phyloP scores from a whole-genome alignment of 1,140 invertebrate species.

The Drosophila navojoa region DNA sequence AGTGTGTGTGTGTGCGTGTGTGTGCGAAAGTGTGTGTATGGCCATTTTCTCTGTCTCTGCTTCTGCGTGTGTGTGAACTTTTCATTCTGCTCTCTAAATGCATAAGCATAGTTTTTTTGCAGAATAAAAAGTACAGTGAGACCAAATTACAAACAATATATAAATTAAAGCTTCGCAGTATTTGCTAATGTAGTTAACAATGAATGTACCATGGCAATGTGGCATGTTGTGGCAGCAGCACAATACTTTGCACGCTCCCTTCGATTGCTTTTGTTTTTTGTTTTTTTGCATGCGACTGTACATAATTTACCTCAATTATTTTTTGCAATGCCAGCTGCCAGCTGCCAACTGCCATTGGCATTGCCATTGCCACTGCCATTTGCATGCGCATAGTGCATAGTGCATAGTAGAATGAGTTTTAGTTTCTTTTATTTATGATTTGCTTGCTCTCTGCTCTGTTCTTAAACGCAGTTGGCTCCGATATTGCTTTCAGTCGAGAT shows the following conservation, averaged over 20 bases:
- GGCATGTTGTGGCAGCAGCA: slow-evolving; percentile 59
- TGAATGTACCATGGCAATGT: slow-evolving; percentile 40
- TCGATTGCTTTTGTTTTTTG: slow-evolving; percentile 35
- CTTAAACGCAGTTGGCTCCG: slow-evolving; percentile 5
- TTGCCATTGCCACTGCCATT: slow-evolving; percentile 35
- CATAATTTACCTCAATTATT: slow-evolving; percentile 43
- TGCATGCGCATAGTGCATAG: slow-evolving; percentile 66
- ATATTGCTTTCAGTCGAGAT: slow-evolving; percentile 14
- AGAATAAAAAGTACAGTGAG: slow-evolving; percentile 49
- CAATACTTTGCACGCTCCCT: slow-evolving; percentile 55
- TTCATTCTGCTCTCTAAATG: slow-evolving; percentile 38
- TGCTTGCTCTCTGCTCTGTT: slow-evolving; percentile 63
- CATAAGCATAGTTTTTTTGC: slow-evolving; percentile 57
- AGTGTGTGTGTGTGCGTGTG: not conserved
- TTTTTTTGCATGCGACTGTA: slow-evolving; percentile 34
- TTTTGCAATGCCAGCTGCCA: slow-evolving; percentile 39
- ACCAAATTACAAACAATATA: slow-evolving; percentile 41
- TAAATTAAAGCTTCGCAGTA: slow-evolving; percentile 83
- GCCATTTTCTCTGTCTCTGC: slow-evolving; percentile 21
- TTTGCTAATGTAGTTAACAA: slow-evolving; percentile 79
- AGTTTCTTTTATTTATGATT: slow-evolving; percentile 76
- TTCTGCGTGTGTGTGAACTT: slow-evolving; percentile 41
- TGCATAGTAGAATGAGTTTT: slow-evolving; percentile 56
- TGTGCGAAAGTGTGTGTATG: slow-evolving; percentile 8
- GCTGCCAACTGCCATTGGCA: slow-evolving; percentile 10